Conservation (phyloP, 2,888 invertebrate species). For the Lasius platythorax region DNA sequence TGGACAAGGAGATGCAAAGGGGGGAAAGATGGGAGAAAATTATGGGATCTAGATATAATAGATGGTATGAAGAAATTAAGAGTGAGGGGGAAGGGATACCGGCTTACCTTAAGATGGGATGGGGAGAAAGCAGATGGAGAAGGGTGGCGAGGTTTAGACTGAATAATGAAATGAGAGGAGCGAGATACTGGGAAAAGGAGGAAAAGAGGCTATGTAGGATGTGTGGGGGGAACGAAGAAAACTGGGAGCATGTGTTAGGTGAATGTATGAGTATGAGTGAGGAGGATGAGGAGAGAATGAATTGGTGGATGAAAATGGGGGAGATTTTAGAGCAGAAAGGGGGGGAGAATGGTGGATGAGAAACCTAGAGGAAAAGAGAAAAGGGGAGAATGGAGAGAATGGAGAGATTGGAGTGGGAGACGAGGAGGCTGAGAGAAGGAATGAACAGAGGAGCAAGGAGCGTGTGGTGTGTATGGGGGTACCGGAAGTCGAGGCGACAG, state of each 20-base stretch:
- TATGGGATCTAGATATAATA: background rate
- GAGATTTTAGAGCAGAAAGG: background rate
- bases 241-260: background rate
- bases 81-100: background rate
- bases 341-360: background rate
- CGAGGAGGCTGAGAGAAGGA: background rate
- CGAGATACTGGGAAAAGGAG: background rate
- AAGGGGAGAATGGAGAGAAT: background rate
- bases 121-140: background rate
- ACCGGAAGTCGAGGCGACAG: no score
- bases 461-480: no score
- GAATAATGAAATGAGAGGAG: background rate
- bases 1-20: background rate
- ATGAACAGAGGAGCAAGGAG: background rate
- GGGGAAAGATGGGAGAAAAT: background rate
- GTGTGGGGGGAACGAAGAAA: background rate
- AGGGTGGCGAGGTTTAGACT: background rate
- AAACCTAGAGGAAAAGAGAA: background rate
- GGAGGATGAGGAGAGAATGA: background rate
- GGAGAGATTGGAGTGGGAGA: background rate
- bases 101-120: background rate
- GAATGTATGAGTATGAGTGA: background rate
- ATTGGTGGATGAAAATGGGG: background rate
- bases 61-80: background rate
- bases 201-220: background rate